These are phyloP conservation scores for Spialia ferax DNA, from an alignment of 2,888 invertebrate species.

Conservation along the genomic window DNA sequence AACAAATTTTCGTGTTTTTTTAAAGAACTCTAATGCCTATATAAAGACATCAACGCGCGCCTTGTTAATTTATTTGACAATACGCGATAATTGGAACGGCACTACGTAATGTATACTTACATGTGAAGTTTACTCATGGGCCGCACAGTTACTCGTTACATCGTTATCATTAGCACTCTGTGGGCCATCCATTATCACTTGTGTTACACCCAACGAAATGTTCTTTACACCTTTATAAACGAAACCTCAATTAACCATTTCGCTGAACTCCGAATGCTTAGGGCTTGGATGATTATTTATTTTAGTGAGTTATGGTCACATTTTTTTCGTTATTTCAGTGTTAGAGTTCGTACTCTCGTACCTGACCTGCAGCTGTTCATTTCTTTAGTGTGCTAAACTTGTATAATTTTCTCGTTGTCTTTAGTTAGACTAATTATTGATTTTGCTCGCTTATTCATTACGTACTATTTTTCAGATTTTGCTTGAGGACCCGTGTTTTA, in stretches of 20 bases:
- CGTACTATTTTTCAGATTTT: too few relatives aligned
- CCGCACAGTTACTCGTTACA: slow-evolving; percentile 1
- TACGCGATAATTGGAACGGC: slow-evolving; percentile 16
- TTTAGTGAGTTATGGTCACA: background rate
- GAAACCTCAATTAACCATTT: slow-evolving; percentile 56
- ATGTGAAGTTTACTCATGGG: slow-evolving; percentile 14
- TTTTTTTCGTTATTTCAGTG: background rate
- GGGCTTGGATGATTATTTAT: background rate
- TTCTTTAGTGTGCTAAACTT: too few relatives aligned
- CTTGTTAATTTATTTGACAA: slow-evolving; percentile 24
- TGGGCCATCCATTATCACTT: slow-evolving; percentile 27
- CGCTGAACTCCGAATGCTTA: slow-evolving; percentile 48
- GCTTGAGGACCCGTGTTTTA: too few relatives aligned
- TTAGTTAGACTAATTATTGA: too few relatives aligned
- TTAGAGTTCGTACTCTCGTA: background rate
- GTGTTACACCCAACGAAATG: slow-evolving; percentile 38
- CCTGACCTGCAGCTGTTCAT: too few relatives aligned
- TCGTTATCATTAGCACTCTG: slow-evolving; percentile 31
- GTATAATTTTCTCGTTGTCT: too few relatives aligned
- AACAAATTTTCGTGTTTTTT: too few relatives aligned
- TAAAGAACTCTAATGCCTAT: background rate
- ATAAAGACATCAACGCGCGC: background rate
- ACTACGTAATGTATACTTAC: slow-evolving; percentile 14
- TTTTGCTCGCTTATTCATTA: too few relatives aligned
- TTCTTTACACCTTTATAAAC: slow-evolving; percentile 42